Evolutionary conservation across 2,888 invertebrate species (phyloP).

Genomic region (Drosophila parthenogenetica): DNA sequence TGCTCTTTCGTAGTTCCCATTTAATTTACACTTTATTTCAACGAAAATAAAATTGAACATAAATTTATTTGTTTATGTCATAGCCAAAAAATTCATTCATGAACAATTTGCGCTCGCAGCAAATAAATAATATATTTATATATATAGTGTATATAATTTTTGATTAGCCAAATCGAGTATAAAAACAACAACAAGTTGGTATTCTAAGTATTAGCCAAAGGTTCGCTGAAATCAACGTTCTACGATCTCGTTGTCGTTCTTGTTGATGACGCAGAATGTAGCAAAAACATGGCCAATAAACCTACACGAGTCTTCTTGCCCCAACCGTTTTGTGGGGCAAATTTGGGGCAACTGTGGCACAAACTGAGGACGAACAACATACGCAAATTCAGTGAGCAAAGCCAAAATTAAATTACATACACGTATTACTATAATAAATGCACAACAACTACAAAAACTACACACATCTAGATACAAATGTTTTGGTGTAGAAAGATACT

Average conservation of each 20-base stretch:
- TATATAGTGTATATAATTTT: slow-evolving; percentile 76
- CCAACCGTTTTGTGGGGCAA: background rate
- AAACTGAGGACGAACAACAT: slow-evolving; percentile 21
- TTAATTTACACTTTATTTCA: background rate
- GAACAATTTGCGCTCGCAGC: slow-evolving; percentile 45
- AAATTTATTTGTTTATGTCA: slow-evolving; percentile 46
- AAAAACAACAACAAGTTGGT: slow-evolving; percentile 36
- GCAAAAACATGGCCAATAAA: slow-evolving; percentile 35
- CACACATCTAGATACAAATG: slow-evolving; percentile 18
- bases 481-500: background rate
- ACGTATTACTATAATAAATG: slow-evolving; percentile 33
- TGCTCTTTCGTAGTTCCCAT: background rate
- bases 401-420: slow-evolving; percentile 41
- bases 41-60: too few species aligned
- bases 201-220: slow-evolving; percentile 56
- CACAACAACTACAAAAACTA: background rate
- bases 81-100: slow-evolving; percentile 76
- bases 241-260: slow-evolving; percentile 74
- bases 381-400: slow-evolving; percentile 47
- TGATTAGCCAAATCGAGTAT: slow-evolving; percentile 73
- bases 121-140: slow-evolving; percentile 39
- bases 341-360: slow-evolving; percentile 22
- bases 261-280: slow-evolving; percentile 71
- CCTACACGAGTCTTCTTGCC: slow-evolving; percentile 4
- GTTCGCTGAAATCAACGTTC: slow-evolving; percentile 54